Evolutionary conservation across 2,888 invertebrate genomes (phyloP), one percentile per base, ranked within the genome.

Genomic region (Sphaerophoria taeniata): DNA sequence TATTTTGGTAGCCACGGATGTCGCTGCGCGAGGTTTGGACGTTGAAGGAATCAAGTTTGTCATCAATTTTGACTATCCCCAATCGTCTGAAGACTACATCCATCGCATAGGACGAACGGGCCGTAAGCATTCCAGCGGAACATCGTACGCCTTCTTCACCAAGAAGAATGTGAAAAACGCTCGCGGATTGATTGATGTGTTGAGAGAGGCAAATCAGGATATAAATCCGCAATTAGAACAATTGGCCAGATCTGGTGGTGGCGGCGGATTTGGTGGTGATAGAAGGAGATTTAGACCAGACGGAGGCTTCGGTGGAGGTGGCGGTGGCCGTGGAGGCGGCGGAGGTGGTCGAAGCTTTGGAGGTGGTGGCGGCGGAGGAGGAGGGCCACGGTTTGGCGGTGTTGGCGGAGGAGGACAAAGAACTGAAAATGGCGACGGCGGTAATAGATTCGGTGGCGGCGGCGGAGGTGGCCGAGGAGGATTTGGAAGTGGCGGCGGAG

Each of bases 1-100:
- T 87, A 98, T 99, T 90, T 94, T 99, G 88, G 97, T 99, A 83
- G 99, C 99, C 88, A 99, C 99, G 0, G 99, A 99, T 93, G 98
- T 99, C 90, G 98, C 98, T 87, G 98, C 98, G 51, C 94, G 98
- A 90, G 98, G 98, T 90, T 94, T 98, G 91, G 98, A 98, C 94
- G 98, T 98, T 88, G 97, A 98, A 90, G 98, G 98, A 90, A 97
- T 98, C 89, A 98, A 97, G 93, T 97, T 96, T 93, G 98, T 98
- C 87, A 97, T 98, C 90, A 98, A 98, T 93, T 98, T 96, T 93
- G 98, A 98, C 93, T 98, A 97, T 93, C 98, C 98, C 51, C 96
- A 96, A 91, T 97, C 97, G 65, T 97, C 97, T 61, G 98, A 98
- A 92, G 98, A 98, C 93, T 98, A 98, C 92, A 97, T 98, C 89